phyloP scores from a whole-genome alignment of 2,113 vertebrate genomes.

The Hippopotamus amphibius region DNA sequence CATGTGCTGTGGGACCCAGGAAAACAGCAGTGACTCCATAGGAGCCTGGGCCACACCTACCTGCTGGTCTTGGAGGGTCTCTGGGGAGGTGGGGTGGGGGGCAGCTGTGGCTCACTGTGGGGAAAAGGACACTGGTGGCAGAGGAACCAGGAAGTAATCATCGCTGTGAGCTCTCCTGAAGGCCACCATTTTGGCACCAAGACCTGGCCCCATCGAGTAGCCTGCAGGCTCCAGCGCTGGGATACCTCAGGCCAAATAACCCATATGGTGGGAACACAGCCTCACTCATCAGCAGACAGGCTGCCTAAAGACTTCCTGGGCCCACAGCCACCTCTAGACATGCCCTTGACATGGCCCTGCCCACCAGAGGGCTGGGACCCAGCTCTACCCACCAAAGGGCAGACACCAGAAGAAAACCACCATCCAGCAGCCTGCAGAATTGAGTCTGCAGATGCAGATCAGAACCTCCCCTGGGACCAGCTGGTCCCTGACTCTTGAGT shows the following conservation, averaged over 20 bases:
- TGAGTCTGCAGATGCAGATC: background rate
- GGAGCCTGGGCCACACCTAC: background rate
- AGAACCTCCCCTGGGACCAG: background rate
- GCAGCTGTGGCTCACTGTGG: background rate
- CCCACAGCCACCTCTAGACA: background rate
- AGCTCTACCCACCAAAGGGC: background rate
- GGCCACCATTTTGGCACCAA: background rate
- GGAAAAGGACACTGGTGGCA: background rate
- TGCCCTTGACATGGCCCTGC: background rate
- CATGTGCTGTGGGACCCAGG: background rate
- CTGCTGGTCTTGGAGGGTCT: background rate
- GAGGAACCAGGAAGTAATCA: background rate
- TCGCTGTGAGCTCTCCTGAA: background rate
- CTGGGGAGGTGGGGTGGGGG: rapidly evolving
- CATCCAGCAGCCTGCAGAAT: background rate
- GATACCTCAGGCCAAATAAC: background rate
- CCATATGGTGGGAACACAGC: background rate
- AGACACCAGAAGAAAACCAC: background rate
- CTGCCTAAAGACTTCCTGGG: background rate
- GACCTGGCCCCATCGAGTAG: background rate
- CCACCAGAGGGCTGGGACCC: background rate
- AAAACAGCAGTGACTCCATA: background rate
- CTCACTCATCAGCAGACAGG: background rate
- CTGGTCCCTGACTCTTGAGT: too few relatives aligned
- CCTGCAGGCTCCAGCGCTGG: background rate